Percentiles rank a stretch among this genome's conserved stretches.
Conservation (phyloP, 2,113 vertebrate species). For the Acinonyx jubatus region DNA sequence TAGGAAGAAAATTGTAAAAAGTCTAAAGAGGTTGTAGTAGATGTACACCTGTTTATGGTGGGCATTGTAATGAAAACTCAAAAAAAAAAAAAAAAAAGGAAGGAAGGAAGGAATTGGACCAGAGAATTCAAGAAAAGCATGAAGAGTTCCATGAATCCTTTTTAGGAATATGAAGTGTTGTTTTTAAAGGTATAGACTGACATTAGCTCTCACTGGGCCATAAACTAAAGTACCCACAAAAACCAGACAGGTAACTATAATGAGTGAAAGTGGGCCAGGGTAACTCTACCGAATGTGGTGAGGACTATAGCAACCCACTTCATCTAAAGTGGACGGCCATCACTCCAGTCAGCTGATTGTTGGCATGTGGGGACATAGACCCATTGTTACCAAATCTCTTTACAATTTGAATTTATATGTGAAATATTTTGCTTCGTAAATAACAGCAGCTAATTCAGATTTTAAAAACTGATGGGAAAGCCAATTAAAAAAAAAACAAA, state of each 20-base stretch:
- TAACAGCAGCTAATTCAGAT: slow-evolving; percentile 34
- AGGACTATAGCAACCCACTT: background rate
- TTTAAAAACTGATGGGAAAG: slow-evolving; percentile 1
- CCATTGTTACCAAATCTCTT: background rate
- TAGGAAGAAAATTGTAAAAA: slow-evolving; percentile 33
- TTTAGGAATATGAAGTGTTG: background rate
- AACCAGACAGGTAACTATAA: slow-evolving; percentile 11
- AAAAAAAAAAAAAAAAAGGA: background rate
- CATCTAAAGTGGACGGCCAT: background rate
- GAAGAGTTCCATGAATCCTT: background rate
- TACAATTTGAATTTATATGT: slow-evolving; percentile 21
- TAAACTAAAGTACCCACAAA: background rate
- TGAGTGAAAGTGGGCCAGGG: background rate
- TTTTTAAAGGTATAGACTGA: slow-evolving; percentile 33
- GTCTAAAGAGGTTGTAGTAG: background rate
- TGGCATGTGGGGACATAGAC: background rate
- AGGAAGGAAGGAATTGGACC: background rate
- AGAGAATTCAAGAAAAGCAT: slow-evolving; percentile 42
- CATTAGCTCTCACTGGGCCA: background rate
- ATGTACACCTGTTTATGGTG: slow-evolving; percentile 11
- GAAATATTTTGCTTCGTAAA: slow-evolving; percentile 51
- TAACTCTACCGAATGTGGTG: background rate
- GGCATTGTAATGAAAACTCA: background rate
- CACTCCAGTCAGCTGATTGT: background rate
- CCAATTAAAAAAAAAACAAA: background rate